Percentiles rank a stretch among this genome's conserved stretches.
Conservation (phyloP, 2,113 vertebrate species). For the Gallinago undulata region DNA sequence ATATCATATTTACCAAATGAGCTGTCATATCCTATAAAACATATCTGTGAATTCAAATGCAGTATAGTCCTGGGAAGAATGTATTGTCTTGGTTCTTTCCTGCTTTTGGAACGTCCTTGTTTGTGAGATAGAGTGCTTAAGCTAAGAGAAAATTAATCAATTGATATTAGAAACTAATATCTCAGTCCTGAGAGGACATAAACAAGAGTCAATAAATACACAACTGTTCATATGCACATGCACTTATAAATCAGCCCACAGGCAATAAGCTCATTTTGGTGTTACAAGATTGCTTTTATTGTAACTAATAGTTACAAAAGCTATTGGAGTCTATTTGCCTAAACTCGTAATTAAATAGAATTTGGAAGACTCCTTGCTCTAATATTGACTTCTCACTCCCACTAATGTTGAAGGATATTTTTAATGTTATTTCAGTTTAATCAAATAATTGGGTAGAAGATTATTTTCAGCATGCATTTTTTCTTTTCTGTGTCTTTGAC, state of each 20-base stretch:
- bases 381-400: neutral
- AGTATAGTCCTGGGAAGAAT: neutral
- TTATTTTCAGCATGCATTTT: neutral
- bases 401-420: neutral
- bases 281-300: neutral
- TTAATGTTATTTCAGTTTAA: neutral
- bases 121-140: neutral
- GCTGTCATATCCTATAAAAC: neutral
- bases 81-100: neutral
- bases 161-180: neutral
- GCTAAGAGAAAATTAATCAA: neutral
- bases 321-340: neutral
- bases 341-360: neutral
- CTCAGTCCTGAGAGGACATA: neutral
- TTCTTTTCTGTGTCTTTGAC: neutral
- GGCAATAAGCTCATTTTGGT: neutral
- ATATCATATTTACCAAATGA: neutral
- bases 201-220: neutral
- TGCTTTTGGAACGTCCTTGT: neutral
- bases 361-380: neutral
- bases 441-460: neutral
- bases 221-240: neutral
- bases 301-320: neutral
- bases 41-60: neutral
- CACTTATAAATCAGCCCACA: neutral